phyloP scores from a whole-genome alignment of 2,797 vertebrate species.

The Tolypeutes matacus region DNA sequence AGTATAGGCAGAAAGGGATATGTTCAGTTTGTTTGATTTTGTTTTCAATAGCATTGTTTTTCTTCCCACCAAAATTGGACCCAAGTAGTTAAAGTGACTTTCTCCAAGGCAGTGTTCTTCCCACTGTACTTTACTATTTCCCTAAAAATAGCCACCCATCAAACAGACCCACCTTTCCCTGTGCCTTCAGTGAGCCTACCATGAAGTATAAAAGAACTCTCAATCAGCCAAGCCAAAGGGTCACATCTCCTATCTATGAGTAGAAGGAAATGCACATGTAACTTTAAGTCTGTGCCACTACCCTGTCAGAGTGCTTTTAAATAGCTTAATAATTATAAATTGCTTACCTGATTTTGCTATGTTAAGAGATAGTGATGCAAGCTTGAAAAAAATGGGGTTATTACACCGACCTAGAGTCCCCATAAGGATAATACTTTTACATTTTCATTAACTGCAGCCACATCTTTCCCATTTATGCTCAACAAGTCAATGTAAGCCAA shows the following conservation, averaged over 20 bases:
- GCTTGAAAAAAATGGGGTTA: background rate
- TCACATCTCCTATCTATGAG: background rate
- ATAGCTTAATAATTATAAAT: conserved; percentile 60
- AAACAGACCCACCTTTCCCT: background rate
- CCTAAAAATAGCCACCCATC: background rate
- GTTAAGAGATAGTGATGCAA: background rate
- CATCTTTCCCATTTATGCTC: conserved; percentile 17
- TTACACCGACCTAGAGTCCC: background rate
- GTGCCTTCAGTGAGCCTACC: background rate
- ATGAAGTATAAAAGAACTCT: background rate
- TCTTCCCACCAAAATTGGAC: background rate
- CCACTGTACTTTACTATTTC: too few species aligned
- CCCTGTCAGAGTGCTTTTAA: conserved; percentile 54
- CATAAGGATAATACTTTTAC: background rate
- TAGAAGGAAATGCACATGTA: background rate
- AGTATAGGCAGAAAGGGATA: background rate
- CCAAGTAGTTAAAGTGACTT: background rate
- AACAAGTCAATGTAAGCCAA: background rate
- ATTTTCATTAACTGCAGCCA: conserved; percentile 5
- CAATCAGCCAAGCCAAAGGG: background rate
- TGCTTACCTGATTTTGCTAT: conserved; percentile 64
- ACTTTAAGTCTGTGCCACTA: background rate
- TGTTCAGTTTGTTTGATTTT: background rate
- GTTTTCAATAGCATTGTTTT: background rate
- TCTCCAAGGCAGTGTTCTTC: background rate